Evolutionary conservation across 2,888 invertebrate genomes (phyloP), one percentile per base, ranked within the genome.

Genomic region (Linyphia triangularis): DNA sequence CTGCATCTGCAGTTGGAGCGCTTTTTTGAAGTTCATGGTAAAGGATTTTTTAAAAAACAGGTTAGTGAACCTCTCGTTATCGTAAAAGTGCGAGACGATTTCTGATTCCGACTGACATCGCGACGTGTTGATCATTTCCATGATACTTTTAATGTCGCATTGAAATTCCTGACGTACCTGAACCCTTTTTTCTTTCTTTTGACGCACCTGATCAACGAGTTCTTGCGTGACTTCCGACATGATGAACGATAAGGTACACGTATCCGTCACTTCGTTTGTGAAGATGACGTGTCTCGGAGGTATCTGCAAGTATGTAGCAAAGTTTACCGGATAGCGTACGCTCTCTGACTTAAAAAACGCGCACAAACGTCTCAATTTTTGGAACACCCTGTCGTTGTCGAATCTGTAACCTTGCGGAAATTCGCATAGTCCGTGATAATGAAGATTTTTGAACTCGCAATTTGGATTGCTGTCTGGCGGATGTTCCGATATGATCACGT

Each of bases 21-120:
- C 57, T 26, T 81, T 79, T 69, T 57, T 57, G 19, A 81, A 69
- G 28, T 81, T 81, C 22, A 26, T 2, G 5, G 19, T 10, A 19
- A 69, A 81, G 7, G 24, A 57, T 43, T 28, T 26, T 57, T 69
- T 33, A 7, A 4, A 40, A 10, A 26, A 69, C 1, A 69, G n/a
- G n/a, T n/a, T n/a, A n/a, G n/a, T n/a, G n/a, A n/a, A n/a, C n/a
- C n/a, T n/a, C n/a, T n/a, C n/a, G n/a, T n/a, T n/a, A n/a, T n/a
- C n/a, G n/a, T n/a, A n/a, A n/a, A n/a, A n/a, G n/a, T n/a, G n/a
- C n/a, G n/a, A n/a, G n/a, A n/a, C n/a, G n/a, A n/a, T n/a, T n/a
- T n/a, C n/a, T n/a, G n/a, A n/a, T n/a, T n/a, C n/a, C n/a, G n/a
- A n/a, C n/a, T n/a, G n/a, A n/a, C n/a, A n/a, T n/a, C n/a, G n/a